Conservation (phyloP, 2,888 invertebrate species). For the Mythimna ferrago region DNA sequence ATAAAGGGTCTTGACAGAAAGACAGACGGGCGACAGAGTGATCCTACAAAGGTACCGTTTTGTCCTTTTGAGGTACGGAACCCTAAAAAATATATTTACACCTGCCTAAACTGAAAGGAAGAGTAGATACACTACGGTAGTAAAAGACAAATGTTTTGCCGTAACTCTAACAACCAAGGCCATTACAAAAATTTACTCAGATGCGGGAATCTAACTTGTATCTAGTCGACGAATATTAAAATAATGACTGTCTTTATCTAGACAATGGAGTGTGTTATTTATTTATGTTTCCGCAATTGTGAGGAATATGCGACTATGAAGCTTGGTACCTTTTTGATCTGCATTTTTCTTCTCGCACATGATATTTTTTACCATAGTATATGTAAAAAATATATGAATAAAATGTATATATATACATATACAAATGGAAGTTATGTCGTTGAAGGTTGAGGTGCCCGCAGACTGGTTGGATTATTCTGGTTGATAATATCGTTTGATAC, state of each 20-base stretch:
- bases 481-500: constrained; percentile 26
- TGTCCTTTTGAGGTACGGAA: too few relatives aligned
- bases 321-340: background rate
- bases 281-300: constrained; percentile 47
- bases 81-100: background rate
- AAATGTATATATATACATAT: background rate
- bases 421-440: background rate
- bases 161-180: constrained; percentile 34
- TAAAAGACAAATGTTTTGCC: background rate
- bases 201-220: constrained; percentile 27
- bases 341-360: background rate
- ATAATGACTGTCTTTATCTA: constrained; percentile 56
- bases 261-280: constrained; percentile 53
- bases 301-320: constrained; percentile 40
- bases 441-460: constrained; percentile 50
- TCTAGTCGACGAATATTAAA: constrained; percentile 49
- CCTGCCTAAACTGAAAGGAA: background rate
- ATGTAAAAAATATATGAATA: too few relatives aligned
- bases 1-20: too few relatives aligned
- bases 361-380: background rate
- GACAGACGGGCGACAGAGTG: too few relatives aligned
- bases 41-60: too few relatives aligned
- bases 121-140: background rate
- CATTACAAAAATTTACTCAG: constrained; percentile 35
- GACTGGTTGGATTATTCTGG: constrained; percentile 28